Evolutionary conservation across 2,888 invertebrate species (phyloP).

Genomic region (Scaptomyza tumidula): DNA sequence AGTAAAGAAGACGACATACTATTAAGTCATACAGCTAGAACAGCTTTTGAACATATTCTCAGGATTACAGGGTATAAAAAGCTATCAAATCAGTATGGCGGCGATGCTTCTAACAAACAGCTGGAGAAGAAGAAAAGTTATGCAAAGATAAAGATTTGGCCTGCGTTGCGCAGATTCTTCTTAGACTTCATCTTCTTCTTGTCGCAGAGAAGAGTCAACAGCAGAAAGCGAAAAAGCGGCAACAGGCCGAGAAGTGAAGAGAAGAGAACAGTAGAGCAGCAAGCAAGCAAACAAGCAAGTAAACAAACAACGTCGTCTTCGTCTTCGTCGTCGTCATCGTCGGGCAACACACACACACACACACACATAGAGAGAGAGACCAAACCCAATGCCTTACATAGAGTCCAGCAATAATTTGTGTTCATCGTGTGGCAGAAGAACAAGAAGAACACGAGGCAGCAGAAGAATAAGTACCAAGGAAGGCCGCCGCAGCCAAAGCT

Average conservation of each 20-base stretch:
- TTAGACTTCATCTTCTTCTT: background rate
- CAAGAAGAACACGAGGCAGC: conserved; percentile 18
- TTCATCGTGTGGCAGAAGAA: conserved; percentile 30
- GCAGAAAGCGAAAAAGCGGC: conserved; percentile 53
- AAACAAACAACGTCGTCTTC: background rate
- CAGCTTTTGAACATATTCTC: background rate
- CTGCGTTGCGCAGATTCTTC: conserved; percentile 2
- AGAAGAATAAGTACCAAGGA: conserved; percentile 33
- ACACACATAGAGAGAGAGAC: background rate
- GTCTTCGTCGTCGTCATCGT: background rate
- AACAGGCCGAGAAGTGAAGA: conserved; percentile 1
- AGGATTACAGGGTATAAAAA: conserved; percentile 19
- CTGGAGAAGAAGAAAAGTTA: conserved; percentile 8
- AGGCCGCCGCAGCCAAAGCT: conserved; percentile 12
- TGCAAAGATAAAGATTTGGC: conserved; percentile 1
- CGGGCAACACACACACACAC: background rate
- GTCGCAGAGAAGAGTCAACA: background rate
- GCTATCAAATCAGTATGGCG: conserved; percentile 4
- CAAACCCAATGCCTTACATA: conserved; percentile 78
- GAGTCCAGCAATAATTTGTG: conserved; percentile 39
- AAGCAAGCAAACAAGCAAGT: background rate
- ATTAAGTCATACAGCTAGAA: background rate
- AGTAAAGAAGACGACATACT: no score
- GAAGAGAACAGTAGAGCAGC: no score
- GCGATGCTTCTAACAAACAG: conserved; percentile 15